Evolutionary conservation across 2,797 vertebrate species (phyloP).

Genomic region (Enoplosus armatus): DNA sequence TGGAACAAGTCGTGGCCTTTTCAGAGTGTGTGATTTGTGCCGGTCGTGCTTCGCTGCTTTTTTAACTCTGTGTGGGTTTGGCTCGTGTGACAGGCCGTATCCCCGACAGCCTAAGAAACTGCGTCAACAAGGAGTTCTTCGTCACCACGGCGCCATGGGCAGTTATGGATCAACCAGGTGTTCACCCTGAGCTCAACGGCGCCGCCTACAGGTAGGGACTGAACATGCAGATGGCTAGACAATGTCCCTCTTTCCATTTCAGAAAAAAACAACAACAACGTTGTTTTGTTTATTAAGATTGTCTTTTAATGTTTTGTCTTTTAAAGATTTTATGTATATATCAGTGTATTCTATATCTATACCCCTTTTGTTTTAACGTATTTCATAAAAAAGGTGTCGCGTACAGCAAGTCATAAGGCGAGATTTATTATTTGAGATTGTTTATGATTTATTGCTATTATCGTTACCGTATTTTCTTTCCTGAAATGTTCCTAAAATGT

Average conservation of each 20-base stretch:
- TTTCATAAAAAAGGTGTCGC: too few relatives aligned
- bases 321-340: too few relatives aligned
- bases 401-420: too few relatives aligned
- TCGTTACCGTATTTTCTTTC: too few relatives aligned
- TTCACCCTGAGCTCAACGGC: constrained; percentile 97
- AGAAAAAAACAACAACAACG: too few relatives aligned
- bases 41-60: not conserved
- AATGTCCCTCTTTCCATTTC: not conserved
- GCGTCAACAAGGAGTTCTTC: constrained; percentile 99
- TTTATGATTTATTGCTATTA: too few relatives aligned
- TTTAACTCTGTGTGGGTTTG: constrained; percentile 22
- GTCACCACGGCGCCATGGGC: constrained; percentile 94
- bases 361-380: too few relatives aligned
- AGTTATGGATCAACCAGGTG: constrained; percentile 92
- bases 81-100: constrained; percentile 89
- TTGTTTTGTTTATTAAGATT: too few relatives aligned
- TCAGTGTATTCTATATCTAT: too few relatives aligned
- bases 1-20: constrained; percentile 2
- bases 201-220: constrained; percentile 93
- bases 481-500: not conserved
- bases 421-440: too few relatives aligned
- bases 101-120: constrained; percentile 97
- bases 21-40: constrained; percentile 10
- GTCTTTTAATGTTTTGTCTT: too few relatives aligned
- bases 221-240: not conserved